Base-by-base conservation (phyloP, 2,113 vertebrate species). In the Apteryx owenii region DNA sequence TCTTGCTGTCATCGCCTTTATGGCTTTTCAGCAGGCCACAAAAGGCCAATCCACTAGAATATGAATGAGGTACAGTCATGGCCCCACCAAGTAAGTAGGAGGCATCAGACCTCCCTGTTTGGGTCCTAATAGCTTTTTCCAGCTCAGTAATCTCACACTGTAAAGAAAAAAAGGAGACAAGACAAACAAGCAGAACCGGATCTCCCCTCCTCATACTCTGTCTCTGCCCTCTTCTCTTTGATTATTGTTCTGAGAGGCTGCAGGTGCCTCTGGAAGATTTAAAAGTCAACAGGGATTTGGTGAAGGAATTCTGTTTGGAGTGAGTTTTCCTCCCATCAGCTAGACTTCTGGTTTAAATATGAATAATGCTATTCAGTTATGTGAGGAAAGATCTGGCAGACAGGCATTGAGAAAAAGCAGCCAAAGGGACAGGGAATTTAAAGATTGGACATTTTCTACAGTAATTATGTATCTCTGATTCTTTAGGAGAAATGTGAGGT, bases 31-130 rank as follows among this genome's bases (percentile, higher is more conserved):
- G 86, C 58, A 91, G 89, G 70, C 81, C 91, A 95, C 79, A 92
- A 96, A 97, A 98, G 91, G 91, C 90, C 83, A 97, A 64, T 82
- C 48, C 83, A 87, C 82, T 95, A 69, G 94, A 96, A 96, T 96
- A 97, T 90, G 95, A 98, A 97, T 98, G 88, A 97, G 90, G 90
- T 83, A 89, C 54, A 95, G 78, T 42, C 83, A 91, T 89, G 93
- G 70, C 56, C 62, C 26, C 33, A 61, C 73, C 56, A 84, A 96
- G 75, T 93, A 97, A 96, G 82, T 91, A 96, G 89, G 42, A 96
- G 53, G 40, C 62, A 82, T 76, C 70, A 85, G 33, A 93, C 58
- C 44, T 97, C 89, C 85, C 73, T 96, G 36, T 98, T 94, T 90
- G 21, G 76, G 50, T 71, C 73, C 83, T 95, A 97, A 95, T 93